phyloP scores from a whole-genome alignment of 1,140 invertebrate genomes.

The Musca domestica region DNA sequence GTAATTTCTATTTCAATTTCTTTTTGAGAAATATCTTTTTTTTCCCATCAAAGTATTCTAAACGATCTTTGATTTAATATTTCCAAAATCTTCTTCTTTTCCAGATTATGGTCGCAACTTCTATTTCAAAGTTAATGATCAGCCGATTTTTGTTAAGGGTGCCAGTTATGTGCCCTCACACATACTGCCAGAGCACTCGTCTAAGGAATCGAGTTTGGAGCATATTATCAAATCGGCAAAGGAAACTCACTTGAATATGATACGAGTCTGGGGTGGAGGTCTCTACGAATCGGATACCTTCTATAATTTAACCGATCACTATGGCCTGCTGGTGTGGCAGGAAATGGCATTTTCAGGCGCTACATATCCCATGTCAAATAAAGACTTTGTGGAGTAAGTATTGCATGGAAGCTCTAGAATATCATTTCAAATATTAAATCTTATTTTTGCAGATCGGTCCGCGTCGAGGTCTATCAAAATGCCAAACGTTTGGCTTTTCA shows the following conservation, averaged over 20 bases:
- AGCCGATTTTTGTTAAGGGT: conserved; percentile 90
- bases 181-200: conserved; percentile 71
- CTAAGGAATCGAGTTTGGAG: conserved; percentile 27
- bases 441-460: conserved; percentile 58
- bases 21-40: no score
- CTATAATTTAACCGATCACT: conserved; percentile 79
- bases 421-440: no score
- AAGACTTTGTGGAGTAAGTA: conserved; percentile 63
- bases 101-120: conserved; percentile 65
- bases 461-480: conserved; percentile 78
- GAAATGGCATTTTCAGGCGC: conserved; percentile 96
- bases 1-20: no score
- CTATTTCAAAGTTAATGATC: conserved; percentile 84
- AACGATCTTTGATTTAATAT: neutral
- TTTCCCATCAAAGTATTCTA: neutral
- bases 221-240: conserved; percentile 56
- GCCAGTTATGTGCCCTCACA: conserved; percentile 92
- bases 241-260: conserved; percentile 86
- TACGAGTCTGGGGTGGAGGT: conserved; percentile 97
- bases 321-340: conserved; percentile 85
- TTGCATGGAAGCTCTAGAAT: no score
- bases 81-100: neutral
- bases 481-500: conserved; percentile 82
- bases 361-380: conserved; percentile 79
- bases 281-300: conserved; percentile 93